Conservation (phyloP, 2,113 vertebrate genomes). For the Okapia johnstoni region DNA sequence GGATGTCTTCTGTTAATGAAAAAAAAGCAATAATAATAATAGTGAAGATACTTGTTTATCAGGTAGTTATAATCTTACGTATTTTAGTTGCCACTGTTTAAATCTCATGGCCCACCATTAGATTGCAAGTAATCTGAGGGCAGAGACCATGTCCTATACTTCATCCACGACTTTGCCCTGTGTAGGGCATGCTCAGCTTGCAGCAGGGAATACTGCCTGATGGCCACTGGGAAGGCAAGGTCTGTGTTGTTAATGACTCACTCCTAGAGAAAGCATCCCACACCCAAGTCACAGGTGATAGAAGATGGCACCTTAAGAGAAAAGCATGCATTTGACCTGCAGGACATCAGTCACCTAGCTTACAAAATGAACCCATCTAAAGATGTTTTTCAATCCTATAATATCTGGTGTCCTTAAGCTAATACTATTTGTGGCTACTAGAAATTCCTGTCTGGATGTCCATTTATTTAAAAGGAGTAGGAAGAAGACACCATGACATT, state of each 20-base stretch:
- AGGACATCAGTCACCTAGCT: not conserved
- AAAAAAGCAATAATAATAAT: not conserved
- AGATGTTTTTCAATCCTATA: not conserved
- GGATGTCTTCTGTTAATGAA: not conserved
- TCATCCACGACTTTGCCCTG: not conserved
- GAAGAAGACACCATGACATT: not conserved
- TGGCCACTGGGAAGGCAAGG: not conserved
- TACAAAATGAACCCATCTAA: not conserved
- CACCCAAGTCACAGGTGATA: not conserved
- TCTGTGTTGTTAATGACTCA: not conserved
- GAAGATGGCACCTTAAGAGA: not conserved
- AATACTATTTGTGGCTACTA: not conserved
- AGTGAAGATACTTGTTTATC: not conserved
- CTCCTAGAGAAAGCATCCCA: not conserved
- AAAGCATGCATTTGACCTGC: not conserved
- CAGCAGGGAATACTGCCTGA: not conserved
- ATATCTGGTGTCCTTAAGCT: not conserved
- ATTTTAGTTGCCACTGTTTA: not conserved
- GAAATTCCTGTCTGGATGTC: not conserved
- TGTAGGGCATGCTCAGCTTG: not conserved
- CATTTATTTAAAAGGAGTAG: not conserved
- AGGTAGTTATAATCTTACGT: not conserved
- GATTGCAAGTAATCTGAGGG: not conserved
- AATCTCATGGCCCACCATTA: not conserved
- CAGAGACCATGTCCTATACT: not conserved